Evolutionary conservation across 2,888 invertebrate species (phyloP).

Genomic region (Cartodere bifasciata): DNA sequence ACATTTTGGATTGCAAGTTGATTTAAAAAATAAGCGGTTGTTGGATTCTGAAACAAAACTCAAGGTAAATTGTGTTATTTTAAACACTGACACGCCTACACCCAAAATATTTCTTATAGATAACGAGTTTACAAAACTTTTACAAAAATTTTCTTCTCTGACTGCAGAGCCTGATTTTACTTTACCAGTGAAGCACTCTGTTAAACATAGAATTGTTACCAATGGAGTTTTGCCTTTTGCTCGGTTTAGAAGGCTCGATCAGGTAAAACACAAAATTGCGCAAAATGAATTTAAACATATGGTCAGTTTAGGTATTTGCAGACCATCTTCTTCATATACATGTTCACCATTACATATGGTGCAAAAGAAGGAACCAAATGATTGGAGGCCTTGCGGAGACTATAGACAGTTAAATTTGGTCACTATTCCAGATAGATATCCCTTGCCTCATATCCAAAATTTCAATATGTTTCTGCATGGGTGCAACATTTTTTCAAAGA

Average conservation of each 20-base stretch:
- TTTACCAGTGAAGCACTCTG: slow-evolving; percentile 11
- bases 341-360: slow-evolving; percentile 24
- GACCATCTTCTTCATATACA: slow-evolving; percentile 20
- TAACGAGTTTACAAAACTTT: too few species aligned
- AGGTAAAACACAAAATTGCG: slow-evolving; percentile 16
- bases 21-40: slow-evolving; percentile 11
- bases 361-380: slow-evolving; percentile 23
- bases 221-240: slow-evolving; percentile 16
- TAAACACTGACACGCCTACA: too few species aligned
- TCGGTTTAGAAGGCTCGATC: slow-evolving; percentile 23
- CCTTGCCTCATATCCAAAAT: slow-evolving; percentile 24
- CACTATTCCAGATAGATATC: slow-evolving; percentile 37
- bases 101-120: too few species aligned
- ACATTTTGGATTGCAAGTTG: slow-evolving; percentile 22
- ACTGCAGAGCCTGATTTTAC: too few species aligned
- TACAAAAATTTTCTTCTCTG: too few species aligned
- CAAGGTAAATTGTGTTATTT: too few species aligned
- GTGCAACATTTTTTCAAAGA: slow-evolving; percentile 18
- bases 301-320: slow-evolving; percentile 18
- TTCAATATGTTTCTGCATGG: too few species aligned
- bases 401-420: slow-evolving; percentile 25
- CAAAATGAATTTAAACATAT: slow-evolving; percentile 12
- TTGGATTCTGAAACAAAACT: too few species aligned
- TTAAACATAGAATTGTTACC: slow-evolving; percentile 17
- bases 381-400: slow-evolving; percentile 28